Evolutionary conservation across 2,797 vertebrate genomes (phyloP).

Genomic region (Morelia viridis): DNA sequence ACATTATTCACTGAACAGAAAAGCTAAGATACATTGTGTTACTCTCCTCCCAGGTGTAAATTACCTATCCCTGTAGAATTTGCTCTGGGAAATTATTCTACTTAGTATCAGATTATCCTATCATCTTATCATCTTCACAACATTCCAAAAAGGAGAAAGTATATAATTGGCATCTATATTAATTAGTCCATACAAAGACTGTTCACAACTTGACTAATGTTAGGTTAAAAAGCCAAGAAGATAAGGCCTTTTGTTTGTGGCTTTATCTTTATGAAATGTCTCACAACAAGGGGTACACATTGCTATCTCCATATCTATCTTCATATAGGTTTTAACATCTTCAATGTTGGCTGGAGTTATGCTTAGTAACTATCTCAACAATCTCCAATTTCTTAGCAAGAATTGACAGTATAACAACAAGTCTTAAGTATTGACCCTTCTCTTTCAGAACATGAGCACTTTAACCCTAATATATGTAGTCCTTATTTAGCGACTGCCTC

Average conservation of each 20-base stretch:
- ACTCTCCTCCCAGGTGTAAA: slow-evolving; percentile 23
- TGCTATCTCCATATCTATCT: background rate
- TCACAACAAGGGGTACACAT: background rate
- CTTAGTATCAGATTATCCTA: slow-evolving; percentile 13
- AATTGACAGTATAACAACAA: slow-evolving; percentile 11
- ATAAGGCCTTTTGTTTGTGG: background rate
- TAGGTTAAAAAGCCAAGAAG: background rate
- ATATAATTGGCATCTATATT: background rate
- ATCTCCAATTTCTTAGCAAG: slow-evolving; percentile 31
- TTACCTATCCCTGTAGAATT: slow-evolving; percentile 37
- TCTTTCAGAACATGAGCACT: slow-evolving; percentile 9
- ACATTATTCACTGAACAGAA: slow-evolving; percentile 52
- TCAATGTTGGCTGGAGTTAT: background rate
- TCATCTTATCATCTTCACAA: background rate
- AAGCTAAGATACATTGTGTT: slow-evolving; percentile 39
- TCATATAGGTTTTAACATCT: background rate
- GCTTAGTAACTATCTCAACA: background rate
- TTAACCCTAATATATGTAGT: slow-evolving; percentile 6
- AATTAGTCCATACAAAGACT: background rate
- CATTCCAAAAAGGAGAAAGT: background rate
- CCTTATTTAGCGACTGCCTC: background rate
- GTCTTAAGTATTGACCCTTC: background rate
- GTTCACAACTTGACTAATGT: background rate
- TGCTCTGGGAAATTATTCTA: slow-evolving; percentile 20
- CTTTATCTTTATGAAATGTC: background rate